Evolutionary conservation across 2,113 vertebrate genomes (phyloP), one percentile per base, ranked within the genome.

Genomic region (Scomber colias): DNA sequence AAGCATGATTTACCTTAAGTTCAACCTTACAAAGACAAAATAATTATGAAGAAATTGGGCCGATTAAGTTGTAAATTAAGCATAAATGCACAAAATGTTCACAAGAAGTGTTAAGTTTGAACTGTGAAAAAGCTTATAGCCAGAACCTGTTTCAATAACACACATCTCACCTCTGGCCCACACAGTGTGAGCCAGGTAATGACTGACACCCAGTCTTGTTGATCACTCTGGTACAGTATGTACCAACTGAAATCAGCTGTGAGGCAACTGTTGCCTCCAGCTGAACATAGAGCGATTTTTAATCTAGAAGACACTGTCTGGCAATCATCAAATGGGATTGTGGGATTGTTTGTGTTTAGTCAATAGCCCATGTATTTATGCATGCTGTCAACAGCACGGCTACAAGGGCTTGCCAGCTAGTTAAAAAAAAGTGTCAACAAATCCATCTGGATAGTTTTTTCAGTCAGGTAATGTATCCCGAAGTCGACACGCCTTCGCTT

Each of bases 351-450:
- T 80, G 88, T 70, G 83, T 89, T 92, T 79, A 54, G 54, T 87
- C 77, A 63, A 76, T 88, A 56, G 71, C 17, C 61, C 49, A 17
- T 88, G 73, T 86, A 86, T 90, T 92, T 80, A 85, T 83, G 84
- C 61, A 57, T 0, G 69, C 84, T 90, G 87, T 79, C 86, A 87
- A 86, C 88, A 79, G 83, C 82, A 66, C n/a, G 3, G 63, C 79
- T 46, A 64, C 81, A 63, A 48, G 77, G 71, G 63, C 48, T 53
- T 19, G 81, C 84, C 86, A 87, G 66, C 74, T 65, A 79, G 67
- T 82, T 14, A 24, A 64, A 77, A 79, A 79, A 82, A 81, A 65
- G 78, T 89, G 88, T 90, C 79, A 90, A 86, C 84, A 89, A 90
- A 90, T 84, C 81, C 84, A 83, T 87, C 74, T 79, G 81, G 86